phyloP scores from a whole-genome alignment of 2,888 invertebrate genomes.

The Amphipoea lucens region DNA sequence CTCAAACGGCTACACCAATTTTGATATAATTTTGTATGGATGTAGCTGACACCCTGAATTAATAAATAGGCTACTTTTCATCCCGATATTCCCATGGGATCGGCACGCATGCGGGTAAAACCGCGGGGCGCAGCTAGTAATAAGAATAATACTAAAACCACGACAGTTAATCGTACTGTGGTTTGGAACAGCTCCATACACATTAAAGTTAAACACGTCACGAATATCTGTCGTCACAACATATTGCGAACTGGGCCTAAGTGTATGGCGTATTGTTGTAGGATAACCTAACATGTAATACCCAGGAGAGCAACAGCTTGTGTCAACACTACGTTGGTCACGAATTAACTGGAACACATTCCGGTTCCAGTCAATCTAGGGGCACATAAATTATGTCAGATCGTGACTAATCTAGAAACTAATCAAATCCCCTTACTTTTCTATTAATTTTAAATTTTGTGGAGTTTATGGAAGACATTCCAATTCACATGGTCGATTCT shows the following conservation, averaged over 20 bases:
- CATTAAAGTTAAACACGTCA: background rate
- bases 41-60: no score
- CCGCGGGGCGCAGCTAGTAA: background rate
- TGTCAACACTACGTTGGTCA: constrained; percentile 41
- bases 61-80: no score
- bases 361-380: constrained; percentile 17
- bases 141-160: background rate
- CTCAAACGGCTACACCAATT: no score
- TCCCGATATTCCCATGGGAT: no score
- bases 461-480: no score
- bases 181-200: background rate
- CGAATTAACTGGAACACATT: constrained; percentile 34
- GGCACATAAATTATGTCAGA: constrained; percentile 25
- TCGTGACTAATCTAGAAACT: constrained; percentile 8
- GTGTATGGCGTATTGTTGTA: constrained; percentile 30
- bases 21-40: no score
- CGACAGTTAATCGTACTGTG: background rate
- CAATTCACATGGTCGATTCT: no score
- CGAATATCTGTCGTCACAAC: background rate
- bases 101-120: no score
- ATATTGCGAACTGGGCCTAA: background rate
- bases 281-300: constrained; percentile 31
- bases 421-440: background rate
- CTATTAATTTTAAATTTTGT: no score
- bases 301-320: constrained; percentile 32